Evolutionary conservation across 2,888 invertebrate species (phyloP).

Genomic region (Lysandra coridon): DNA sequence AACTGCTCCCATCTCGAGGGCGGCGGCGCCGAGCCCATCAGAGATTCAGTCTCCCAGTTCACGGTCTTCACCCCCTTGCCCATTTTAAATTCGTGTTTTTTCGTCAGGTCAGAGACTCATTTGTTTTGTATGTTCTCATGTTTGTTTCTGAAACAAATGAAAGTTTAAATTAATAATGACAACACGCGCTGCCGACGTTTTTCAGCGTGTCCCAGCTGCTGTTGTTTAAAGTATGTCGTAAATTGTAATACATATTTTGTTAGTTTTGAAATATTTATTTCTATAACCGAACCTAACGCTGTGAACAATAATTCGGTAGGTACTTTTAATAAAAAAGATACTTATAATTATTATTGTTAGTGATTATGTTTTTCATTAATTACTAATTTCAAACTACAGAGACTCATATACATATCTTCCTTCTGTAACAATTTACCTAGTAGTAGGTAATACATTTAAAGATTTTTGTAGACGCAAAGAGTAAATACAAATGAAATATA

Average conservation of each 20-base stretch:
- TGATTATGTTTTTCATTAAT: too few species aligned
- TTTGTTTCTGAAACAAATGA: conserved; percentile 34
- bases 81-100: conserved; percentile 47
- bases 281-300: too few species aligned
- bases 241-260: background rate
- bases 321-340: too few species aligned
- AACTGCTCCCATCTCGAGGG: conserved; percentile 74
- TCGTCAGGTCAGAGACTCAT: conserved; percentile 30
- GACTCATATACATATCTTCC: too few species aligned
- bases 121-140: conserved; percentile 30
- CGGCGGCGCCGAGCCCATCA: conserved; percentile 68
- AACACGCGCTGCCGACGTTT: background rate
- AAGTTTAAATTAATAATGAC: conserved; percentile 7
- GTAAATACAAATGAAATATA: background rate
- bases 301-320: too few species aligned
- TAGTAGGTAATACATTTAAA: background rate
- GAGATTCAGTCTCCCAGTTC: conserved; percentile 74
- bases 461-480: background rate
- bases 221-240: background rate
- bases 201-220: background rate
- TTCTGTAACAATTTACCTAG: background rate
- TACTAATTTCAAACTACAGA: too few species aligned
- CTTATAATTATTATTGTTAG: too few species aligned
- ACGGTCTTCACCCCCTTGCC: conserved; percentile 69
- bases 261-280: too few species aligned